Evolutionary conservation across 2,888 invertebrate genomes (phyloP).

Genomic region (Netelia melanura): DNA sequence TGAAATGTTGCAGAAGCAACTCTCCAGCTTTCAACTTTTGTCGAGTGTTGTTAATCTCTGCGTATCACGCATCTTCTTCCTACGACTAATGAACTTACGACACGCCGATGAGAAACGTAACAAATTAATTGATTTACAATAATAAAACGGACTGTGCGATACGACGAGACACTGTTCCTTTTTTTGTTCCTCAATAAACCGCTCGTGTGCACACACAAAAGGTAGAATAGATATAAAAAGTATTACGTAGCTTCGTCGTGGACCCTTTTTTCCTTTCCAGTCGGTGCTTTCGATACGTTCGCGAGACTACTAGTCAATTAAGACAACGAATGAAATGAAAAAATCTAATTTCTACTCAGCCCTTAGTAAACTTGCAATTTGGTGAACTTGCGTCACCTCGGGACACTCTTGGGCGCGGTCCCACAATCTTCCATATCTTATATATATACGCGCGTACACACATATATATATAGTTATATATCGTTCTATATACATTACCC

Average conservation of each 20-base stretch:
- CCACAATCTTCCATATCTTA: not conserved
- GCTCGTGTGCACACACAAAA: not conserved
- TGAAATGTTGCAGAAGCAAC: too few species aligned
- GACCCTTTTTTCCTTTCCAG: not conserved
- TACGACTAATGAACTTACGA: not conserved
- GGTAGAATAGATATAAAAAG: slow-evolving; percentile 43
- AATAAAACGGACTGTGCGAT: too few species aligned
- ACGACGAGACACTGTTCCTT: too few species aligned
- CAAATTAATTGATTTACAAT: too few species aligned
- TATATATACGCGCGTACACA: not conserved
- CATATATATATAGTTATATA: not conserved
- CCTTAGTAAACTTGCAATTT: slow-evolving; percentile 51
- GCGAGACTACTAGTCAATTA: slow-evolving; percentile 44
- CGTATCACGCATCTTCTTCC: not conserved
- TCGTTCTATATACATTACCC: not conserved
- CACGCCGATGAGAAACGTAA: too few species aligned
- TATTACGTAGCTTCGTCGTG: slow-evolving; percentile 32
- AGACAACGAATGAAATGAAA: slow-evolving; percentile 9
- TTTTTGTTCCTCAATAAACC: too few species aligned
- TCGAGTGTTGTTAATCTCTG: too few species aligned
- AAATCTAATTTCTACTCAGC: slow-evolving; percentile 2
- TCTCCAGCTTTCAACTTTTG: too few species aligned
- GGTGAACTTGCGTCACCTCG: slow-evolving; percentile 65
- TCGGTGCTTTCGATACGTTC: slow-evolving; percentile 44
- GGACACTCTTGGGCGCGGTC: slow-evolving; percentile 55